Evolutionary conservation across 2,888 invertebrate genomes (phyloP), one percentile per base, ranked within the genome.

Genomic region (Mycalesis mineus): DNA sequence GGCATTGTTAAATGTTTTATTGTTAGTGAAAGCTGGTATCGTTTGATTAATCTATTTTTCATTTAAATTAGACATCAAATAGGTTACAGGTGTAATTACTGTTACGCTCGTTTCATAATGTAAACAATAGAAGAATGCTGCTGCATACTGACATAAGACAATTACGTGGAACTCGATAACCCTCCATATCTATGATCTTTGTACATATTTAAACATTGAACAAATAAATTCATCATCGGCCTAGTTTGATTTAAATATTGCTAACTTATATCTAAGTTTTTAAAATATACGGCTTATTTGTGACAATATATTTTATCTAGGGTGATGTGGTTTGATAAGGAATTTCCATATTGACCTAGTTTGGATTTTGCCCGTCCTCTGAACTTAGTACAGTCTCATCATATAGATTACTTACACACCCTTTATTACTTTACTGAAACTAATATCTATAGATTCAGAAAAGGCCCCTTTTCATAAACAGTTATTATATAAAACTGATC

Each of bases 21-120:
- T 74, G 78, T 73, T 75, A 80, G 78, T 77, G 75, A 80, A 80
- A 80, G 78, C 76, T 78, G 74, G 77, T 84, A 83, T 82, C 78
- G 83, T 84, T 83, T 84, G 82, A 86, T 85, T 82, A 84, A 87
- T 84, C 80, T 84, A 70, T 77, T 80, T 78, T 77, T 73, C 75
- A 82, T 85, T 85, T 77, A 82, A 85, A 82, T 84, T 78, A 82
- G 79, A 82, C 77, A 79, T 77, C 78, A 75, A 81, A 80, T 78
- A 76, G 74, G 75, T 82, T 78, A 74, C 75, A 72, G 71, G 70
- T 73, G 72, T 79, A 80, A 80, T 80, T 84, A 81, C 79, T 78
- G 81, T 76, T 76, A 78, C 80, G 78, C 74, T 73, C 72, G 74
- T 77, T 75, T 74, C 69, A 71, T 73, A 77, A 75, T 77, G 75